Base-by-base conservation (phyloP, 2,113 vertebrate genomes). In the Xiphias gladius region DNA sequence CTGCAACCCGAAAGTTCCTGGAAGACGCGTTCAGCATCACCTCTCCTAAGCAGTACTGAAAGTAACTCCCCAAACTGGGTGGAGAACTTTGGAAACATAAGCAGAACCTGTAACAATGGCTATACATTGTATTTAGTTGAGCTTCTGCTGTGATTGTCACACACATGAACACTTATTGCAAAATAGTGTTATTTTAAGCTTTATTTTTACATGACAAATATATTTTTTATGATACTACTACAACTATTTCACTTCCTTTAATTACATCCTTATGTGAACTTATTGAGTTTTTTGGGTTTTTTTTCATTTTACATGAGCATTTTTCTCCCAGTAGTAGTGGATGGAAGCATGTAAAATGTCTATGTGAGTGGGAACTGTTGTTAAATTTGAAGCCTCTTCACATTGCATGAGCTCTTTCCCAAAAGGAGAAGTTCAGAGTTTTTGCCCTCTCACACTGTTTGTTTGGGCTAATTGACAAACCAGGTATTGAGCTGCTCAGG, bases 381-480 rank as follows among this genome's bases (percentile, higher is more conserved):
- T 26, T 55, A 24, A 71, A 46, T 70, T 57, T 61, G 24, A 82
- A 55, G 24, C 41, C 76, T 54, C 28, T 32, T 81, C 68, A 59
- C 64, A 8, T 81, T 73, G 57, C 46, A 68, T 7, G 14, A 73
- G 20, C 54, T 70, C 41, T 65, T 57, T 14, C 57, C 54, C 62
- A 74, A 78, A 83, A 64, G 43, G 52, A 87, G 55, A 73, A 80
- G 83, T 79, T 86, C 75, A 88, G 83, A 62, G 65, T 66, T 62
- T 78, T 70, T 74, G 55, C 74, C 72, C 87, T 76, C 79, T 82
- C 43, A 9, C 78, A 67, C 46, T 90, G 86, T 91, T 85, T 89
- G 78, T 86, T 90, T 85, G 76, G 39, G 63, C 82, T 93, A 87
- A 94, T 90, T 88, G 83, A 90, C 87, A 89, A 92, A 94, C 78